These are phyloP conservation scores for Deilephila elpenor DNA, from an alignment of 2,888 invertebrate genomes.

Conservation along the genomic window DNA sequence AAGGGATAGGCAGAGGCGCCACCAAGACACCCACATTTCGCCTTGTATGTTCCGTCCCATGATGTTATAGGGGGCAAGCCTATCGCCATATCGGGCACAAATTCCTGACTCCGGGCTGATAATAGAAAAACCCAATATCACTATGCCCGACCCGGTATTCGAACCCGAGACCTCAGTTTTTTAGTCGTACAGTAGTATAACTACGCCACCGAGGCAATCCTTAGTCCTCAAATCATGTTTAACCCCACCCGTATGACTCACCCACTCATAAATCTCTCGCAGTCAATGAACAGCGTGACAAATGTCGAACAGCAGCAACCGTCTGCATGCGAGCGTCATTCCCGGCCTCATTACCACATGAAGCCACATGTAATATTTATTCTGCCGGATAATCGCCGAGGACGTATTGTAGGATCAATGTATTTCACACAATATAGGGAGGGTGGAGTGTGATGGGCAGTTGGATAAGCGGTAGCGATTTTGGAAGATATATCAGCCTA, in stretches of 20 bases:
- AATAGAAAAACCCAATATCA: too few relatives aligned
- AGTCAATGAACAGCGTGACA: constrained; percentile 11
- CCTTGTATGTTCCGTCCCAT: too few relatives aligned
- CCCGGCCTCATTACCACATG: constrained; percentile 22
- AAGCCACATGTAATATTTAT: constrained; percentile 67
- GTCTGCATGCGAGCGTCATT: background rate
- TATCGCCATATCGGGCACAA: too few relatives aligned
- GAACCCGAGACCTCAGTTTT: too few relatives aligned
- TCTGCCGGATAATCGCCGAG: constrained; percentile 52
- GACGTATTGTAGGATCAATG: constrained; percentile 56
- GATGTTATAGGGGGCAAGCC: too few relatives aligned
- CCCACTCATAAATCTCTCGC: background rate
- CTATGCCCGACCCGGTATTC: too few relatives aligned
- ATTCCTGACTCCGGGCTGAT: too few relatives aligned
- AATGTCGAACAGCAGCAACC: constrained; percentile 1
- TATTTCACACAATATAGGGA: constrained; percentile 50
- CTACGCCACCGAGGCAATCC: too few relatives aligned
- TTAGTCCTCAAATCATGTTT: background rate
- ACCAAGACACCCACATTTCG: too few relatives aligned
- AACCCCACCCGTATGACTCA: background rate
- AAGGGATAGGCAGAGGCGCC: too few relatives aligned
- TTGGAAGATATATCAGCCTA: constrained; percentile 43
- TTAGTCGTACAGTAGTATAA: too few relatives aligned
- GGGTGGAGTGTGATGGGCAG: constrained; percentile 18
- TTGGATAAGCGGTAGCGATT: constrained; percentile 32